A percentile compares a stretch with the other conserved stretches of the same genome.
Conservation (phyloP, 1,140 invertebrate species). For the Harpegnathos saltator region DNA sequence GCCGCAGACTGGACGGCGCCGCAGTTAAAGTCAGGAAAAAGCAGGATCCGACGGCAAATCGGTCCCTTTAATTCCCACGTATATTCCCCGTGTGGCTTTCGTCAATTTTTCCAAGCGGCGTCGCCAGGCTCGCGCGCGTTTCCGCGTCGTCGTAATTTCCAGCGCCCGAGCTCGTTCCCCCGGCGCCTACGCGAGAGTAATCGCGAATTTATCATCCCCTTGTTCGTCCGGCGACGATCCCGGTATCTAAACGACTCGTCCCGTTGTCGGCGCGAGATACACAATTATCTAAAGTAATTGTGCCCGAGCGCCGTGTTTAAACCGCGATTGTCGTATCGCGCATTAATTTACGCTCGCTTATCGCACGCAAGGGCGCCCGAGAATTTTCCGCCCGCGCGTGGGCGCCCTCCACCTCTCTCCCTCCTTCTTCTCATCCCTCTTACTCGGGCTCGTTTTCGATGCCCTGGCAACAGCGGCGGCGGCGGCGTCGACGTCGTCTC, state of each 20-base stretch:
- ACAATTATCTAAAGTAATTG: slow-evolving; percentile 56
- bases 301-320: slow-evolving; percentile 26
- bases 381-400: slow-evolving; percentile 28
- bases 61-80: too few relatives aligned
- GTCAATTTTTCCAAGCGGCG: not conserved
- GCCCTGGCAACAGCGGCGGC: not conserved
- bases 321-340: slow-evolving; percentile 46
- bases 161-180: not conserved
- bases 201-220: slow-evolving; percentile 38
- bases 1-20: too few relatives aligned
- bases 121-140: not conserved
- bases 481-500: not conserved
- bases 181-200: not conserved
- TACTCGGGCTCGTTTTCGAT: slow-evolving; percentile 36
- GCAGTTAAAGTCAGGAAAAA: too few relatives aligned
- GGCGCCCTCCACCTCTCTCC: too few relatives aligned
- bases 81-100: too few relatives aligned
- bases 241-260: slow-evolving; percentile 50
- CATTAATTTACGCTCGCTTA: slow-evolving; percentile 35
- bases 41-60: too few relatives aligned
- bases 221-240: slow-evolving; percentile 25
- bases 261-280: not conserved
- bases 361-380: slow-evolving; percentile 12
- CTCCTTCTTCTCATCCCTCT: too few relatives aligned
- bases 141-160: not conserved